Base-by-base conservation (phyloP, 1,140 invertebrate genomes). In the Agraylea sexmaculata region DNA sequence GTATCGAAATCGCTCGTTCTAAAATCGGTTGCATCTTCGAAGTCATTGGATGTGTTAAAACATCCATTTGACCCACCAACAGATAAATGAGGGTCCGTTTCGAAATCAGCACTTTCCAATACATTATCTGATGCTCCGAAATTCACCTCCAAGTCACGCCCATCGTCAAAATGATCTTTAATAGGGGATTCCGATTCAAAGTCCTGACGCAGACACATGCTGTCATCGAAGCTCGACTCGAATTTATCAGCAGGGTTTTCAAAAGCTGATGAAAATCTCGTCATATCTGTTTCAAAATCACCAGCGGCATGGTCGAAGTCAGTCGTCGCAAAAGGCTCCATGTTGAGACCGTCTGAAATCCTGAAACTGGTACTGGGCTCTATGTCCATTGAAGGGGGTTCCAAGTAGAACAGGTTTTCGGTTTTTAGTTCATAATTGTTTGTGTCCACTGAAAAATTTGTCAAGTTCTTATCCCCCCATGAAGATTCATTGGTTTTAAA, bases 281-380 rank as follows among this genome's bases (percentile, higher is more conserved):
- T 32, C 6, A 49, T 49, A 32, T 49, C 46, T 23, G 16, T 38
- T 27, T 45, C 47, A 27, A 49, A 49, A 31, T 49, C 47, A 0
- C 41, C 37, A 1, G 46, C 39, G 15, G 43, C 43, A 0, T 19
- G 32, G 15, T 40, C 43, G 21, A 45, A 49, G 13, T 49, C 47
- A 13, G 42, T 18, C 0, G 46, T 37, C 7, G 40, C 13, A 19
- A 49, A 49, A 20, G 32, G 37, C n/a, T 45, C 43, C 7, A 49
- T 37, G 15, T 36, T 40, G 7, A 49, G 16, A 20, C 40, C 40
- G 40, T 42, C 33, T 4, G 20, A 42, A n/a, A 25, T 38, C n/a
- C 28, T 16, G 36, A 40, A 40, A 10, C 32, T 45, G 11, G 38
- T 35, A n/a, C 37, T 40, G 3, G 37, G 38, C 18, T 45, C 37